These are phyloP conservation scores for Psylliodes chrysocephalus DNA, from an alignment of 2,888 invertebrate species.

Conservation along the genomic window DNA sequence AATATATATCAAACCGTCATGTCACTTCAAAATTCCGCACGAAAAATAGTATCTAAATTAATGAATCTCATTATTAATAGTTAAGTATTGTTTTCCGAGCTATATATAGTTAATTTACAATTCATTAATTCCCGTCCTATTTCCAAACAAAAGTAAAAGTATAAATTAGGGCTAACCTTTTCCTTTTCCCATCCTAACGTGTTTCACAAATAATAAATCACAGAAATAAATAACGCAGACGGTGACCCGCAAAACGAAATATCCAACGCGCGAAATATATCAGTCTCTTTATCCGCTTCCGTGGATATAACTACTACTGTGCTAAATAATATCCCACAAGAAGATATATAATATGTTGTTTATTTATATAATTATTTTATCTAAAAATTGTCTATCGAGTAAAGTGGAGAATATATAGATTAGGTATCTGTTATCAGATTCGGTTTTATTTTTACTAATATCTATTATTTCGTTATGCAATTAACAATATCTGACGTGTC, in stretches of 20 bases:
- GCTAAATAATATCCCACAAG: neutral
- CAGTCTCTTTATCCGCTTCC: neutral
- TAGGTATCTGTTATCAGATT: conserved; percentile 23
- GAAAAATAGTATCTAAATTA: too few relatives aligned
- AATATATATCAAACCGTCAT: too few relatives aligned
- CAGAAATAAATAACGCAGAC: neutral
- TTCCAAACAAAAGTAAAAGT: too few relatives aligned
- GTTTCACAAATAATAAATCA: neutral
- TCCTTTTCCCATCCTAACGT: conserved; percentile 2
- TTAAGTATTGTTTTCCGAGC: too few relatives aligned
- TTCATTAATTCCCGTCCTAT: too few relatives aligned
- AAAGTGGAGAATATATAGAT: conserved; percentile 26
- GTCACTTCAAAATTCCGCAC: too few relatives aligned
- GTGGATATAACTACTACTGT: conserved; percentile 1
- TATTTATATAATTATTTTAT: conserved; percentile 39
- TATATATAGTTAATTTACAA: too few relatives aligned
- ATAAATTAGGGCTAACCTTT: conserved; percentile 4
- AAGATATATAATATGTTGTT: conserved; percentile 20
- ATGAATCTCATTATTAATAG: too few relatives aligned
- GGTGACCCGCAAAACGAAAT: neutral
- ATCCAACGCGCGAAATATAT: neutral
- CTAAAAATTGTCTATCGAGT: conserved; percentile 32
- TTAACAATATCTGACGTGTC: too few relatives aligned
- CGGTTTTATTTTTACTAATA: neutral
- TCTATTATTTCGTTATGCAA: neutral